Conservation (phyloP, 2,797 vertebrate genomes). For the Danio jaintianensis region DNA sequence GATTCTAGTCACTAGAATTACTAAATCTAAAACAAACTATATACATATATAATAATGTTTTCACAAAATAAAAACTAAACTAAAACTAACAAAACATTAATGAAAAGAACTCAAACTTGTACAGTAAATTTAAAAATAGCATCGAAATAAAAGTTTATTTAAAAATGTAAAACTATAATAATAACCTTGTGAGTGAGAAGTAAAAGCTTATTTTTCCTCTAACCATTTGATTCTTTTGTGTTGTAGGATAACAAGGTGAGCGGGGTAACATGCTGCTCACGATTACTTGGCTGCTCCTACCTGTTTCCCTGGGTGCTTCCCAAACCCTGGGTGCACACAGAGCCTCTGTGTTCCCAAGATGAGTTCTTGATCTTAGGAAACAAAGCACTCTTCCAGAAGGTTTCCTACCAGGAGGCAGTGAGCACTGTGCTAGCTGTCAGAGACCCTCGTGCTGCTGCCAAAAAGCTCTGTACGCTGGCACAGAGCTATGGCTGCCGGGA, state of each 20-base stretch:
- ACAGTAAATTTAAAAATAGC: too few species aligned
- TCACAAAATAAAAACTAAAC: too few species aligned
- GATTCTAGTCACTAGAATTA: too few species aligned
- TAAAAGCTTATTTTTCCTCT: constrained; percentile 1
- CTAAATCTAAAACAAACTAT: too few species aligned
- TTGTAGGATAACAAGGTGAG: constrained; percentile 97
- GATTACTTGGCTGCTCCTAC: constrained; percentile 94
- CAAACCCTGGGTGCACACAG: constrained; percentile 89
- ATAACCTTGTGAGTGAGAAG: neutral
- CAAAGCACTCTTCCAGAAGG: constrained; percentile 89
- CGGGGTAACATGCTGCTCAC: constrained; percentile 95
- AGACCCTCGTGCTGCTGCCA: constrained; percentile 90
- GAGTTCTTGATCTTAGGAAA: constrained; percentile 95
- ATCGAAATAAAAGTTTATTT: too few species aligned
- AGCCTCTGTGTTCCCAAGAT: constrained; percentile 88
- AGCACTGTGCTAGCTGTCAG: constrained; percentile 84
- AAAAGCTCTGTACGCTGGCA: constrained; percentile 93
- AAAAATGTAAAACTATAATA: too few species aligned
- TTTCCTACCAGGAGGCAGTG: constrained; percentile 90
- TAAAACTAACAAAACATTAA: too few species aligned
- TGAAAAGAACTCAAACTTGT: too few species aligned
- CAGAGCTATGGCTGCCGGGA: constrained; percentile 97
- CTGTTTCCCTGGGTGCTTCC: constrained; percentile 94
- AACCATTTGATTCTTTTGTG: constrained; percentile 15
- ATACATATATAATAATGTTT: too few species aligned